phyloP scores from a whole-genome alignment of 53 echinoderm and acorn worm species.

The Paracentrotus lividus region DNA sequence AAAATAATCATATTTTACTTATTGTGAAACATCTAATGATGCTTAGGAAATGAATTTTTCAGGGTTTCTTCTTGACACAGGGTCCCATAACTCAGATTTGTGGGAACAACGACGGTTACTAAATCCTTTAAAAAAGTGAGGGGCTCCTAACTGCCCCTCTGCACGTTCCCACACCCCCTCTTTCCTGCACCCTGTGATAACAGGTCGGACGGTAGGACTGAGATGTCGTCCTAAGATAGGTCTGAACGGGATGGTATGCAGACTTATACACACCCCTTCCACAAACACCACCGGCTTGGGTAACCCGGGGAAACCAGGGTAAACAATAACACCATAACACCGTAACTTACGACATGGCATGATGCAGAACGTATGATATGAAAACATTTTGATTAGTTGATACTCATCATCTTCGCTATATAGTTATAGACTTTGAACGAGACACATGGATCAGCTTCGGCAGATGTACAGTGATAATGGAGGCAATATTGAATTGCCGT shows the following conservation, averaged over 20 bases:
- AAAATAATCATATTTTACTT: too few relatives aligned
- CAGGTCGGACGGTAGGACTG: neutral
- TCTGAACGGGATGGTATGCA: constrained; percentile 21
- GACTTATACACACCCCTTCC: constrained; percentile 1
- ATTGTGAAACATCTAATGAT: too few relatives aligned
- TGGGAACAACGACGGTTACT: too few relatives aligned
- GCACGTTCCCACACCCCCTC: constrained; percentile 19
- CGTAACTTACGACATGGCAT: constrained; percentile 5
- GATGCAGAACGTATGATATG: constrained; percentile 14
- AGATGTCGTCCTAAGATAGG: constrained; percentile 27
- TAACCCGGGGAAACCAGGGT: constrained; percentile 1
- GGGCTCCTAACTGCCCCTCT: neutral
- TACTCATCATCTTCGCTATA: neutral
- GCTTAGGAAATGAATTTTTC: too few relatives aligned
- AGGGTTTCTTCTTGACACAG: too few relatives aligned
- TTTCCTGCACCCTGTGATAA: constrained; percentile 3
- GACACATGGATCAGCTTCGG: neutral
- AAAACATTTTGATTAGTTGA: constrained; percentile 16
- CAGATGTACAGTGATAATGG: neutral
- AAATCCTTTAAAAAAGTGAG: neutral
- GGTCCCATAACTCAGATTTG: too few relatives aligned
- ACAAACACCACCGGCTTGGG: neutral
- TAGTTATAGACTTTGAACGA: neutral
- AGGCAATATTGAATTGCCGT: too few relatives aligned
- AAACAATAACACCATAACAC: constrained; percentile 32